Base-by-base conservation (phyloP, 2,797 vertebrate species). In the Poeciliopsis gracilis region DNA sequence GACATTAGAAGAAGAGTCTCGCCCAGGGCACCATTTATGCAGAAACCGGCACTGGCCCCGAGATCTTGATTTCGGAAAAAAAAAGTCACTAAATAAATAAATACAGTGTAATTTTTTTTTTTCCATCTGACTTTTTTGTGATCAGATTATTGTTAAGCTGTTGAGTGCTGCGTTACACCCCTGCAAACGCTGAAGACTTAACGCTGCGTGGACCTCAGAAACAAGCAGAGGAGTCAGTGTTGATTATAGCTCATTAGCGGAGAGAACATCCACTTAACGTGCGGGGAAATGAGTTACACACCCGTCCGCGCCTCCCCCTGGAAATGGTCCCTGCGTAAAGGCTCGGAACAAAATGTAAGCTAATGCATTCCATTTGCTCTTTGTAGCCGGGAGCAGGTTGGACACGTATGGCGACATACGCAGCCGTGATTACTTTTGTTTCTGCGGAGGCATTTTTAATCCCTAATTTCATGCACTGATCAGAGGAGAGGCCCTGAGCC, bases 181-280 rank as follows among this genome's bases (percentile, higher is more conserved):
- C 67, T n/a, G 46, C 80, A 81, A 75, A 79, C 84, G 76, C 80
- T 13, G 41, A 76, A 94, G 94, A 90, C 96, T 97, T 95, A 95
- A 95, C 95, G 94, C 96, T 88, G 94, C 95, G 90, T 88, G 93
- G 90, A 96, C 95, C 94, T 88, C 90, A 94, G 93, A 92, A 95
- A 96, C 95, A 95, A 96, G 95, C 92, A 95, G 95, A 94, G 91
- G 94, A 96, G 95, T 95, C 94, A 94, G 88, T 96, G 96, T 96
- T 97, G 96, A 97, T 97, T 96, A 97, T 97, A 95, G 93, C 95
- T 96, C 96, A 97, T 97, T 97, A 97, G 96, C 94, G 95, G 93
- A 95, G 95, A 97, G 96, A 95, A 97, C 96, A 96, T 96, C 94
- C 96, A 96, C 95, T 97, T 97, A 97, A 95, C 89, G 90, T 93